phyloP scores from a whole-genome alignment of 2,797 vertebrate genomes.

The Aselliscus stoliczkanus region DNA sequence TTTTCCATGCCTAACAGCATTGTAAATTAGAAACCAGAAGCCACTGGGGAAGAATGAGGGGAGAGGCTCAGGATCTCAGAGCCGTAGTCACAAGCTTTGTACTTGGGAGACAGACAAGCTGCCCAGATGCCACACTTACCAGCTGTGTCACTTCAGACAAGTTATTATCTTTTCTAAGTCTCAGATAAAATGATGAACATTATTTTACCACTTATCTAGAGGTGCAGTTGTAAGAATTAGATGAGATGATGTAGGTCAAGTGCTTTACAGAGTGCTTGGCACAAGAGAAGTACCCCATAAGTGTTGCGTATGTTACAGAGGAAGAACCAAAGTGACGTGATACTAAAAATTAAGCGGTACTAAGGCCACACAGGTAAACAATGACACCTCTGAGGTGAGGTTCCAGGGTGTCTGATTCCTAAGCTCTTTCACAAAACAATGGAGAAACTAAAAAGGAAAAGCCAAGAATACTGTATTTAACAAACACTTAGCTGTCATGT shows the following conservation, averaged over 20 bases:
- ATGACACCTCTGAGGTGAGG: neutral
- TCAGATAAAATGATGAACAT: neutral
- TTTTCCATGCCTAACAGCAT: neutral
- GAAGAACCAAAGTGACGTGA: neutral
- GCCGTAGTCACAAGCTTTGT: neutral
- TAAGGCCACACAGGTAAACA: neutral
- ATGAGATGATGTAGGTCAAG: neutral
- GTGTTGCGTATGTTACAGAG: neutral
- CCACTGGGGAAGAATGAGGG: neutral
- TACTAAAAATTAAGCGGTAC: neutral
- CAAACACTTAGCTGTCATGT: neutral
- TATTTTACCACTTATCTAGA: neutral
- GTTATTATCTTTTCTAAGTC: neutral
- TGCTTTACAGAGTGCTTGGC: neutral
- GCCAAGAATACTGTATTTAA: neutral
- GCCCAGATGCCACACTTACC: neutral
- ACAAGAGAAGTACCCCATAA: neutral
- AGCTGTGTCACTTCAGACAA: neutral
- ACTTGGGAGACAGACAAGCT: neutral
- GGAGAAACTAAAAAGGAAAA: neutral
- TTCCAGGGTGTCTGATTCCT: neutral
- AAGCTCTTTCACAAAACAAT: neutral
- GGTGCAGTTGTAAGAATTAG: neutral
- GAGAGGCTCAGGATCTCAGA: neutral
- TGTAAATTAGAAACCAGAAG: neutral